Evolutionary conservation across 2,113 vertebrate genomes (phyloP).

Genomic region (Piprites chloris): DNA sequence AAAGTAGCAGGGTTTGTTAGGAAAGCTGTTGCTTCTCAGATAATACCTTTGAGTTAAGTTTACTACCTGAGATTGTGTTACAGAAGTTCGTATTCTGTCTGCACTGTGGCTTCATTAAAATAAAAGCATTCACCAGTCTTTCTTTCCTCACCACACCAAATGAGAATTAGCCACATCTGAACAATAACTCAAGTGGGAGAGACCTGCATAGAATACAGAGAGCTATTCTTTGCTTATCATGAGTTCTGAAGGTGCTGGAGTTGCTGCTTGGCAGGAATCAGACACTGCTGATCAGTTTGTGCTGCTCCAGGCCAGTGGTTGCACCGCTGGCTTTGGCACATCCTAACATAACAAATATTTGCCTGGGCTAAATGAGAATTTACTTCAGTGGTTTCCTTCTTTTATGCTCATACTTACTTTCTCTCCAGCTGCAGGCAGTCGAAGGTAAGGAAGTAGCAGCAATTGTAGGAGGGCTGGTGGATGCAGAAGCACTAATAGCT

Average conservation of each 20-base stretch:
- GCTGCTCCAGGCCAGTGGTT: not conserved
- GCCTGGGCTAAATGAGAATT: not conserved
- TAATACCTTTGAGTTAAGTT: not conserved
- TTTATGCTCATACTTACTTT: not conserved
- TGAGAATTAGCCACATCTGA: not conserved
- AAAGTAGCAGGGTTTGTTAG: not conserved
- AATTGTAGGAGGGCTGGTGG: constrained; percentile 90
- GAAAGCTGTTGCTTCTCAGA: not conserved
- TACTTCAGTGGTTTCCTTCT: not conserved
- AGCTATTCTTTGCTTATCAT: not conserved
- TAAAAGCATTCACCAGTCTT: not conserved
- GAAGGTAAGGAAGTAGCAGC: constrained; percentile 84
- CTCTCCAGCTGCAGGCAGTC: constrained; percentile 84
- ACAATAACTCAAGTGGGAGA: not conserved
- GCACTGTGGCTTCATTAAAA: not conserved
- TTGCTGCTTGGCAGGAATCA: not conserved
- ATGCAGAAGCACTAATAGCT: constrained; percentile 89
- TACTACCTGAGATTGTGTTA: not conserved
- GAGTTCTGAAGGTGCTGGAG: not conserved
- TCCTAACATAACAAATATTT: not conserved
- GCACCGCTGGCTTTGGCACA: not conserved
- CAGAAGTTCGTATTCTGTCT: not conserved
- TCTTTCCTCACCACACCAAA: not conserved
- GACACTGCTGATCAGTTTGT: not conserved
- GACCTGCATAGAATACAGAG: not conserved